Base-by-base conservation (phyloP, 2,888 invertebrate genomes). In the Nowickia ferox region DNA sequence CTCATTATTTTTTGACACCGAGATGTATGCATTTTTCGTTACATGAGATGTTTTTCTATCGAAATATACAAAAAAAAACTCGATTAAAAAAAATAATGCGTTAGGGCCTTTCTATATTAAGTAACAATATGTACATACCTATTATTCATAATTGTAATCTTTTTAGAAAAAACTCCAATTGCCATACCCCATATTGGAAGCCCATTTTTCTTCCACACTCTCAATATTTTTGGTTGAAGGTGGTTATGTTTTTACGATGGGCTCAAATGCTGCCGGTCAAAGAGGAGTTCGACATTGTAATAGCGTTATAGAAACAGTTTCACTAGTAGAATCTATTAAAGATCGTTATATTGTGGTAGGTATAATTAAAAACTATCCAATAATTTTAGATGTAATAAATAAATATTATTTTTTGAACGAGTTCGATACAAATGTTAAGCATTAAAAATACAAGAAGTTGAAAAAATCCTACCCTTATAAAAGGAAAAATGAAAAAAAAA, bases 211-310 rank as follows among this genome's bases (percentile, higher is more conserved):
- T 0, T 91, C 92, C 10, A 93, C 93, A 65, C 96, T 96, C 90
- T 94, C 95, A 1, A 94, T 95, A 9, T 93, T 95, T 59, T 92
- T 96, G 8, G 94, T 95, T 1, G 94, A 95, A 89, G 94, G 94
- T 22, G 95, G 96, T 1, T 94, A 94, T 88, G 94, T 96, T 11
- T 93, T 95, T 81, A 94, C 95, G 3, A 94, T 96, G 91, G 96
- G 96, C 0, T 92, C 94, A n/a, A 96, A 96, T 90, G 90, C 92
- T 1, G 94, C 95, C 74, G 95, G 94, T 5, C 96, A 96, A 89
- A 93, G 95, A 1, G 96, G 96, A 17, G 93, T 93, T 53, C 90
- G 93, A 0, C 93, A 93, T 79, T 91, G 91, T 57, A 76, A 84
- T 19, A 90, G 89, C 78, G 51, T 87, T 0, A 86, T 90, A 13